Conservation (phyloP, 1,140 invertebrate species). For the Lerema accius region DNA sequence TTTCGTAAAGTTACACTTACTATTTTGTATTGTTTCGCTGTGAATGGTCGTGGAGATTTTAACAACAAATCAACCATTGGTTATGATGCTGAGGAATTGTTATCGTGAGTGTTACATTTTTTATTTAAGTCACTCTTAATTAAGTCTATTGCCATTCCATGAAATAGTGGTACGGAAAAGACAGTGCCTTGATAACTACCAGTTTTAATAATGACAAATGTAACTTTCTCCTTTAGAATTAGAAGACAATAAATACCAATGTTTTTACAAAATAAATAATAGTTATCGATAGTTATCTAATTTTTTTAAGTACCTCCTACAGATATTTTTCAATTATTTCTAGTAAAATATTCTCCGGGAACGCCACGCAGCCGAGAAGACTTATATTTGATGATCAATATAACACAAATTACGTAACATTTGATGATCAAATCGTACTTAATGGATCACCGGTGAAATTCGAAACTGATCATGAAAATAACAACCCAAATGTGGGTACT, state of each 20-base stretch:
- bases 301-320: too few species aligned
- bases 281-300: too few species aligned
- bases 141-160: too few species aligned
- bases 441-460: slow-evolving; percentile 5
- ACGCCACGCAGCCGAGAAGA: slow-evolving; percentile 25
- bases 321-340: slow-evolving; percentile 16
- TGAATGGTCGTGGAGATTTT: not conserved
- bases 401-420: not conserved
- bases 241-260: too few species aligned
- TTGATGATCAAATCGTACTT: slow-evolving; percentile 3
- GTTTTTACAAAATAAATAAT: too few species aligned
- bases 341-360: slow-evolving; percentile 39
- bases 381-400: slow-evolving; percentile 27
- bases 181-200: too few species aligned
- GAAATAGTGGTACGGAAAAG: too few species aligned
- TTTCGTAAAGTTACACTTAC: not conserved
- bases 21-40: not conserved
- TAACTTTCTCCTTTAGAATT: too few species aligned
- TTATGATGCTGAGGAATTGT: slow-evolving; percentile 30
- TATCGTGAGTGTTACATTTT: slow-evolving; percentile 31
- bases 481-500: not conserved
- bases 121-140: too few species aligned
- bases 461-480: slow-evolving; percentile 4
- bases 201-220: too few species aligned
- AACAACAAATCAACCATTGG: not conserved